Evolutionary conservation across 2,797 vertebrate genomes (phyloP).

Genomic region (Rhincodon typus): DNA sequence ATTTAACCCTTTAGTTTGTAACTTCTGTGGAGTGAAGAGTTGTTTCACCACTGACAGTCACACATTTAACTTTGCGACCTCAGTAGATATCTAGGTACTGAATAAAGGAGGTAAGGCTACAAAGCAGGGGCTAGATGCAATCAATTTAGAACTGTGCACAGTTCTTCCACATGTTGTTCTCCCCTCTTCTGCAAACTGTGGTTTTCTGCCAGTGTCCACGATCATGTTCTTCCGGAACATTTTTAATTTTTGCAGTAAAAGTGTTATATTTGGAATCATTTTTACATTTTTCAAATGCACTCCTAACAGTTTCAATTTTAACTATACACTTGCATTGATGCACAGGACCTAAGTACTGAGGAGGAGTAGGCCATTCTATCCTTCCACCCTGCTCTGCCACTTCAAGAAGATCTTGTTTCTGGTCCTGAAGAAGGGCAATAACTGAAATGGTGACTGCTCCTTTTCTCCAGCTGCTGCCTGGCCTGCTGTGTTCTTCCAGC

Average conservation of each 20-base stretch:
- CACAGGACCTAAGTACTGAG: no score
- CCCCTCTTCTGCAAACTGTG: background rate
- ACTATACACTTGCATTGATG: no score
- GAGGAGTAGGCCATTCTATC: no score
- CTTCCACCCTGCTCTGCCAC: no score
- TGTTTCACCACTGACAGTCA: background rate
- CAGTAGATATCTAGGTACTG: background rate
- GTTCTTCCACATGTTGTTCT: background rate
- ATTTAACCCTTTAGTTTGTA: no score
- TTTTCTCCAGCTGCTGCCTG: no score
- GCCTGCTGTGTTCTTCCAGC: no score
- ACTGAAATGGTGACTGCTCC: no score
- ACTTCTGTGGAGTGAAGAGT: background rate
- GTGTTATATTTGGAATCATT: background rate
- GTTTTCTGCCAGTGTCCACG: background rate
- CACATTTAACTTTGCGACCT: background rate
- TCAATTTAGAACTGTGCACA: background rate
- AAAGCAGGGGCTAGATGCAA: background rate
- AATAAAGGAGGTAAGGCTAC: background rate
- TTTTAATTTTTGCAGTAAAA: background rate
- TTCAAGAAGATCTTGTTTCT: no score
- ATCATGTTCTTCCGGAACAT: background rate
- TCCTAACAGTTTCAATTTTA: background rate
- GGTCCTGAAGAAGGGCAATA: no score
- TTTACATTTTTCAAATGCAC: no score